Evolutionary conservation across 2,888 invertebrate genomes (phyloP).

Genomic region (Ormia ochracea): DNA sequence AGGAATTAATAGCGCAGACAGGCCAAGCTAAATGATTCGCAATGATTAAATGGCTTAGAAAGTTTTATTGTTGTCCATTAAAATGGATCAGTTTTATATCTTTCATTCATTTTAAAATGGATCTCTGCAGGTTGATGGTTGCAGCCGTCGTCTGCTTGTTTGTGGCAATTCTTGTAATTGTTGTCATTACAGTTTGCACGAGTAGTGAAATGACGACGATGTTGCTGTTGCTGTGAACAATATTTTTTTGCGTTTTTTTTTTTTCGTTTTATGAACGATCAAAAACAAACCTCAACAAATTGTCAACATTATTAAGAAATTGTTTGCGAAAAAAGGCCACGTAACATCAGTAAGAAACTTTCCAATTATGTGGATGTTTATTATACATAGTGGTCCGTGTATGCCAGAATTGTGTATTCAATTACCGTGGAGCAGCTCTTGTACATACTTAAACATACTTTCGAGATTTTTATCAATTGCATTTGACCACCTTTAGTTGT

Average conservation of each 20-base stretch:
- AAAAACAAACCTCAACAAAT: constrained; percentile 52
- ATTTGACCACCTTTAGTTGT: constrained; percentile 37
- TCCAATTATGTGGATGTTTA: constrained; percentile 50
- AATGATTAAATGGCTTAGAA: constrained; percentile 26
- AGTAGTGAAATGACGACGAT: constrained; percentile 11
- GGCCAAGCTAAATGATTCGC: neutral
- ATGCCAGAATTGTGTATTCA: constrained; percentile 27
- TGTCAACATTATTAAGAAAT: constrained; percentile 63
- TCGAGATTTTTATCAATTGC: constrained; percentile 43
- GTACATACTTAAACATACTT: neutral
- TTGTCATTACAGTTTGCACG: constrained; percentile 53
- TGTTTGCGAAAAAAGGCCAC: constrained; percentile 24
- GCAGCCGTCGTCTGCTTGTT: constrained; percentile 2
- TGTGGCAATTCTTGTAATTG: constrained; percentile 54
- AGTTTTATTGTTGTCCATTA: constrained; percentile 49
- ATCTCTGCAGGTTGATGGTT: constrained; percentile 10
- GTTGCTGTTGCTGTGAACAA: constrained; percentile 17
- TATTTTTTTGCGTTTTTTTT: neutral
- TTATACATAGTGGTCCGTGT: neutral
- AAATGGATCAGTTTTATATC: constrained; percentile 46
- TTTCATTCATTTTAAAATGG: constrained; percentile 11
- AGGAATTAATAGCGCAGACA: no score
- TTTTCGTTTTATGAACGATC: constrained; percentile 20
- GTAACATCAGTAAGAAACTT: constrained; percentile 23
- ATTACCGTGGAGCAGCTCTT: constrained; percentile 17